A percentile compares a stretch with the other conserved stretches of the same genome.
Evolutionary conservation across 2,113 vertebrate genomes (phyloP).

Genomic region (Cygnus atratus): DNA sequence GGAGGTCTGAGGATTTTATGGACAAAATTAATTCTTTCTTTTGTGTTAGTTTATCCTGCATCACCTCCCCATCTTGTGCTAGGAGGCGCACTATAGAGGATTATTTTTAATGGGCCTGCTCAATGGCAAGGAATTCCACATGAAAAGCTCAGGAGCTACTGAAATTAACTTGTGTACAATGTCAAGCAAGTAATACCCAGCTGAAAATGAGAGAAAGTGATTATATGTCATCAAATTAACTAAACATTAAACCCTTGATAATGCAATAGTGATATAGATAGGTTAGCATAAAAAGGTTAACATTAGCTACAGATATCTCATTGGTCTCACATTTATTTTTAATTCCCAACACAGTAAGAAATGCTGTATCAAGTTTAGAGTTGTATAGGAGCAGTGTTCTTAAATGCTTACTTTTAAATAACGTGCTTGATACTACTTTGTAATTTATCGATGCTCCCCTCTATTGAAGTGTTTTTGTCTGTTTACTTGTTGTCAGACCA

Average conservation of each 20-base stretch:
- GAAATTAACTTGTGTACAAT: background rate
- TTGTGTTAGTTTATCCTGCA: background rate
- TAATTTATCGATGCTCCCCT: background rate
- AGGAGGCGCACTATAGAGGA: accelerated
- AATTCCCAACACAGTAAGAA: background rate
- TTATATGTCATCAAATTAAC: background rate
- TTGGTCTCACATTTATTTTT: background rate
- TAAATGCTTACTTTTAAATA: background rate
- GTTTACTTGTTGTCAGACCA: background rate
- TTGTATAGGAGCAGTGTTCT: background rate
- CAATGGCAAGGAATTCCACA: background rate
- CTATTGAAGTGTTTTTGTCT: background rate
- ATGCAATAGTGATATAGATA: background rate
- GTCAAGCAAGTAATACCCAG: background rate
- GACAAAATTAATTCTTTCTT: background rate
- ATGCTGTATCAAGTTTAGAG: background rate
- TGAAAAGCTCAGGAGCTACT: background rate
- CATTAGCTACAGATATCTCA: background rate
- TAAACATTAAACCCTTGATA: background rate
- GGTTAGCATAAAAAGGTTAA: background rate
- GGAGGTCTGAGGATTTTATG: background rate
- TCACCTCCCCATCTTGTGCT: background rate
- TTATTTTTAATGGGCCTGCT: background rate
- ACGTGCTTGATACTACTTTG: background rate
- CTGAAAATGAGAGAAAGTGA: background rate